Conservation (phyloP, 2,888 invertebrate species). For the Zhengitettix transpicula region DNA sequence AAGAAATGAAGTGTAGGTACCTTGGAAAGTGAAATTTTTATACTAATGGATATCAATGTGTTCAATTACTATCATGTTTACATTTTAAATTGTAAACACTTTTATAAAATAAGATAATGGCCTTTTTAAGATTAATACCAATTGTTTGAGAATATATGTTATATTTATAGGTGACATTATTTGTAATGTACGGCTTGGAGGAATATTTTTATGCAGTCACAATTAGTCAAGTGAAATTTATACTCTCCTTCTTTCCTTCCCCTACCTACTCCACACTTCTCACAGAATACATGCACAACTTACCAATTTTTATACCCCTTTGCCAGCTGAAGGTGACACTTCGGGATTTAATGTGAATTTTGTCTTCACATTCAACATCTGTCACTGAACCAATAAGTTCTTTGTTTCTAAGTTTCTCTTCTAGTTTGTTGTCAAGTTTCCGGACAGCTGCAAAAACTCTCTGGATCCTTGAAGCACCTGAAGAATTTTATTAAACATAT, state of each 20-base stretch:
- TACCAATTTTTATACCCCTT: slow-evolving; percentile 67
- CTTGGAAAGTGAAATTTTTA: no score
- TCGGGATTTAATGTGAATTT: slow-evolving; percentile 54
- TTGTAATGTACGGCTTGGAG: no score
- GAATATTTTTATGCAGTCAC: no score
- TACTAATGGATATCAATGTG: no score
- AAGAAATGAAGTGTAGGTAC: no score
- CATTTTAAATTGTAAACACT: not conserved
- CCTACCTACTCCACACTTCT: not conserved
- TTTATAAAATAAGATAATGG: not conserved
- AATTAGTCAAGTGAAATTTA: no score
- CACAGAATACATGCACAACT: slow-evolving; percentile 6
- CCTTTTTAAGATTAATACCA: no score
- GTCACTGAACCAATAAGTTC: slow-evolving; percentile 46
- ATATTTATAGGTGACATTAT: no score
- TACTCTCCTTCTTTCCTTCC: no score
- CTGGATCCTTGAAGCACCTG: slow-evolving; percentile 13
- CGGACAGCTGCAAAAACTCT: slow-evolving; percentile 33
- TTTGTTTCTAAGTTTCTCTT: slow-evolving; percentile 36
- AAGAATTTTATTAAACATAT: not conserved
- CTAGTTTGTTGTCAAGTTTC: slow-evolving; percentile 44
- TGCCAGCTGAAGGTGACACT: slow-evolving; percentile 89
- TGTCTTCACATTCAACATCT: slow-evolving; percentile 34
- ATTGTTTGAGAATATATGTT: no score
- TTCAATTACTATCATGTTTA: not conserved